These are phyloP conservation scores for Nomada goodeniana DNA, from an alignment of 2,888 invertebrate species.

Conservation along the genomic window DNA sequence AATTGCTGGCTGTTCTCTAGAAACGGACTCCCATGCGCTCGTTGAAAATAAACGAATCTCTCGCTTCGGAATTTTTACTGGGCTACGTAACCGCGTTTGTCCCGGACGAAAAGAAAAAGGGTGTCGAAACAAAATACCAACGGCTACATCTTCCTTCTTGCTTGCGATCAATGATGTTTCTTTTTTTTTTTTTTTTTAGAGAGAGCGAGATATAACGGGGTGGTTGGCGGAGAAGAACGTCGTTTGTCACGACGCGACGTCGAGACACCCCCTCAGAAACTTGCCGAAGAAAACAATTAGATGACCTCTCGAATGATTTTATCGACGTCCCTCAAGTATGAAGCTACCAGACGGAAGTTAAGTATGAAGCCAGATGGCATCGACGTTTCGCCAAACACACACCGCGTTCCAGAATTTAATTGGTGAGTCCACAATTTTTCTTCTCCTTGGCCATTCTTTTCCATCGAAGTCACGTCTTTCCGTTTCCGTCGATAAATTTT, in stretches of 20 bases:
- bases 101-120: too few species aligned
- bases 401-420: slow-evolving; percentile 49
- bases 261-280: slow-evolving; percentile 36
- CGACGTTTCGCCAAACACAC: slow-evolving; percentile 46
- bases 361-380: slow-evolving; percentile 57
- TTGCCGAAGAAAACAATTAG: slow-evolving; percentile 66
- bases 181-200: not conserved
- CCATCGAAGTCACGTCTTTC: slow-evolving; percentile 17
- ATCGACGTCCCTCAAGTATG: slow-evolving; percentile 54
- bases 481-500: slow-evolving; percentile 6
- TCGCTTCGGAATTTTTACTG: slow-evolving; percentile 11
- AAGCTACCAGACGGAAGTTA: slow-evolving; percentile 28
- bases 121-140: slow-evolving; percentile 1
- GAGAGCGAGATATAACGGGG: not conserved
- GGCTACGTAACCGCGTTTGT: not conserved
- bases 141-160: not conserved
- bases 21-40: not conserved
- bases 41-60: slow-evolving; percentile 22
- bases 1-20: slow-evolving; percentile 49
- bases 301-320: slow-evolving; percentile 67
- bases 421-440: slow-evolving; percentile 43
- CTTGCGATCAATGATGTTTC: not conserved
- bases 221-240: slow-evolving; percentile 21
- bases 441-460: slow-evolving; percentile 4
- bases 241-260: slow-evolving; percentile 62